Evolutionary conservation across 2,888 invertebrate genomes (phyloP).

Genomic region (Camponotus fellah): DNA sequence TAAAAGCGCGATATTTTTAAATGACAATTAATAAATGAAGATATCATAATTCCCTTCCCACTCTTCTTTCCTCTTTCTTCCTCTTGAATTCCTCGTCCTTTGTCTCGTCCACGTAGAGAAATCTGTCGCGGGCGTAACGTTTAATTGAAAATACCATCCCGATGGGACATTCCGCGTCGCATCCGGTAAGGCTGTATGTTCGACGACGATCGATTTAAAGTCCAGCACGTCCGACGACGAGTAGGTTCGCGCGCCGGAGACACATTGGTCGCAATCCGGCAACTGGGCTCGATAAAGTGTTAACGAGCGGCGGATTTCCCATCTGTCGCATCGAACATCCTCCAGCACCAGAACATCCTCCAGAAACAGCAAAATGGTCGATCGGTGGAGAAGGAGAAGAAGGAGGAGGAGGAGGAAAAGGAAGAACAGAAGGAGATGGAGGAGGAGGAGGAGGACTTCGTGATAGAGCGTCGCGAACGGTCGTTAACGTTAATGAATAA

Average conservation of each 20-base stretch:
- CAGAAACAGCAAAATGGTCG: slow-evolving; percentile 42
- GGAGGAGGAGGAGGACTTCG: slow-evolving; percentile 24
- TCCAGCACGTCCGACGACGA: slow-evolving; percentile 45
- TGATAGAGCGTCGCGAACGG: slow-evolving; percentile 65
- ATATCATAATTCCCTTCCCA: slow-evolving; percentile 31
- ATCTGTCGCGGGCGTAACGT: slow-evolving; percentile 36
- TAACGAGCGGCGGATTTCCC: slow-evolving; percentile 61
- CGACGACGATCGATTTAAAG: slow-evolving; percentile 52
- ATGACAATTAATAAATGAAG: neutral
- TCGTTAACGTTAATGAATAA: slow-evolving; percentile 84
- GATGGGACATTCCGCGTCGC: slow-evolving; percentile 27
- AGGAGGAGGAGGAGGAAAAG: neutral
- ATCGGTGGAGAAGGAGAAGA: slow-evolving; percentile 22
- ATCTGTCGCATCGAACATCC: slow-evolving; percentile 35
- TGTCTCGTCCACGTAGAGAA: slow-evolving; percentile 5
- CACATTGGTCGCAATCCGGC: slow-evolving; percentile 48
- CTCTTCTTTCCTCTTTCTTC: neutral
- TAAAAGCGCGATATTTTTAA: neutral
- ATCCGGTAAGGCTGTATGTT: slow-evolving; percentile 39
- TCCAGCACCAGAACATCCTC: slow-evolving; percentile 25
- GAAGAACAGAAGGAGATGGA: no score
- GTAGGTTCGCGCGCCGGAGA: slow-evolving; percentile 46
- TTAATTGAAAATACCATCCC: slow-evolving; percentile 53
- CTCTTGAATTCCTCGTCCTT: neutral
- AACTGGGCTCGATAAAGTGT: slow-evolving; percentile 51